Percentiles rank a stretch among this genome's conserved stretches.
These are phyloP conservation scores for Pentamera pediparva DNA, from an alignment of 53 echinoderm and acorn worm species.

Conservation along the genomic window DNA sequence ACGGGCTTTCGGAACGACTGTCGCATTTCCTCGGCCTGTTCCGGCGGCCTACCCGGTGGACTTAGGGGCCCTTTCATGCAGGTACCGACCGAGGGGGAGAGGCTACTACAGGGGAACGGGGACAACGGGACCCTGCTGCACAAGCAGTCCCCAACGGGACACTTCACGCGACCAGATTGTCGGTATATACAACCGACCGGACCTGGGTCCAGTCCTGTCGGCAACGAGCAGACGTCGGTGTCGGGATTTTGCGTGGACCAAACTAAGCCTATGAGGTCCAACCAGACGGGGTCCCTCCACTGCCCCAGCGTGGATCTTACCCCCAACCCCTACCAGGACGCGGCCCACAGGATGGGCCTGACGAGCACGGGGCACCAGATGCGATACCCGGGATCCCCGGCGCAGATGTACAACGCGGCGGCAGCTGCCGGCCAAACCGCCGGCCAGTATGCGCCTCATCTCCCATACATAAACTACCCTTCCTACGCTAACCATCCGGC, in stretches of 20 bases:
- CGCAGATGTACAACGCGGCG: conserved; percentile 58
- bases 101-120: conserved; percentile 16
- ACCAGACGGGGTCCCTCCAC: conserved; percentile 43
- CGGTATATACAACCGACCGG: conserved; percentile 48
- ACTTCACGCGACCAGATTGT: conserved; percentile 46
- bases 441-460: conserved; percentile 43
- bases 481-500: conserved; percentile 51
- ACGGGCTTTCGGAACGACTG: conserved; percentile 29
- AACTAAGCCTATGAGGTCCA: conserved; percentile 44
- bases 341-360: conserved; percentile 46
- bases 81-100: conserved; percentile 24
- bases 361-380: conserved; percentile 51
- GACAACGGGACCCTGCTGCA: conserved; percentile 33
- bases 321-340: conserved; percentile 40
- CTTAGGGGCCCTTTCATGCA: conserved; percentile 35
- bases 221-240: conserved; percentile 33
- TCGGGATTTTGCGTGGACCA: conserved; percentile 42
- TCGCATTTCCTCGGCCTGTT: conserved; percentile 29
- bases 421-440: conserved; percentile 37
- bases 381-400: conserved; percentile 54
- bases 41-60: conserved; percentile 20
- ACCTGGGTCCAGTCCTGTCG: conserved; percentile 25
- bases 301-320: conserved; percentile 50
- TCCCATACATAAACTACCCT: conserved; percentile 55
- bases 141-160: conserved; percentile 36